A percentile compares a stretch with the other conserved stretches of the same genome.
Conservation (phyloP, 2,113 vertebrate genomes). For the Cephalopholis sonnerati region DNA sequence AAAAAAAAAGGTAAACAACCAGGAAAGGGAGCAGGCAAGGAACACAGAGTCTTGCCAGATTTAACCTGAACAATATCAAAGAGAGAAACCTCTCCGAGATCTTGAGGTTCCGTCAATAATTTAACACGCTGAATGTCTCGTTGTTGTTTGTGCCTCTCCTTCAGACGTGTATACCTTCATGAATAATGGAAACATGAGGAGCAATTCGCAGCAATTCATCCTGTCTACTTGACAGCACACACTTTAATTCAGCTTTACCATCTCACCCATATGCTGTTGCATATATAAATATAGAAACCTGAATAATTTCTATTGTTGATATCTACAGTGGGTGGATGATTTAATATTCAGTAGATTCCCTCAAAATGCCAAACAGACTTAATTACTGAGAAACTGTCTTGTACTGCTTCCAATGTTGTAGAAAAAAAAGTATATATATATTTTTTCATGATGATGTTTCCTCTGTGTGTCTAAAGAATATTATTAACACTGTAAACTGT, state of each 20-base stretch:
- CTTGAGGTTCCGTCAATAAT: slow-evolving; percentile 60
- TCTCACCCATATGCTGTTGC: slow-evolving; percentile 11
- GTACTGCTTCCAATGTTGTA: neutral
- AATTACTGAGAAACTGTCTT: slow-evolving; percentile 1
- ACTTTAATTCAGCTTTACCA: slow-evolving; percentile 37
- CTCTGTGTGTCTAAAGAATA: neutral
- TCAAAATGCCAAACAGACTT: neutral
- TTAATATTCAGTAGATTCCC: slow-evolving; percentile 13
- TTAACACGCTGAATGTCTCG: slow-evolving; percentile 44
- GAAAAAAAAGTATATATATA: neutral
- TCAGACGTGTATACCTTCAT: slow-evolving; percentile 47
- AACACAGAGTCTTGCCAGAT: slow-evolving; percentile 39
- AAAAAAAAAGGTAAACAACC: slow-evolving; percentile 13
- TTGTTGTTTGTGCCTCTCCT: slow-evolving; percentile 48
- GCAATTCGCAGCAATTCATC: slow-evolving; percentile 41
- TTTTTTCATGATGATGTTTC: neutral
- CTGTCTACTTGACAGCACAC: slow-evolving; percentile 33
- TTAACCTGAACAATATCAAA: slow-evolving; percentile 54
- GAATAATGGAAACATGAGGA: slow-evolving; percentile 63
- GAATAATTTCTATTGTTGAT: slow-evolving; percentile 18
- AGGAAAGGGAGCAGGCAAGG: slow-evolving; percentile 16
- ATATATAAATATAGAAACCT: slow-evolving; percentile 24
- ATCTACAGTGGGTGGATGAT: neutral
- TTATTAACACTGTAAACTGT: neutral
- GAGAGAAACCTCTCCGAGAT: slow-evolving; percentile 41